A percentile compares a stretch with the other conserved stretches of the same genome.
Evolutionary conservation across 2,113 vertebrate species (phyloP).

Genomic region (Malurus melanocephalus): DNA sequence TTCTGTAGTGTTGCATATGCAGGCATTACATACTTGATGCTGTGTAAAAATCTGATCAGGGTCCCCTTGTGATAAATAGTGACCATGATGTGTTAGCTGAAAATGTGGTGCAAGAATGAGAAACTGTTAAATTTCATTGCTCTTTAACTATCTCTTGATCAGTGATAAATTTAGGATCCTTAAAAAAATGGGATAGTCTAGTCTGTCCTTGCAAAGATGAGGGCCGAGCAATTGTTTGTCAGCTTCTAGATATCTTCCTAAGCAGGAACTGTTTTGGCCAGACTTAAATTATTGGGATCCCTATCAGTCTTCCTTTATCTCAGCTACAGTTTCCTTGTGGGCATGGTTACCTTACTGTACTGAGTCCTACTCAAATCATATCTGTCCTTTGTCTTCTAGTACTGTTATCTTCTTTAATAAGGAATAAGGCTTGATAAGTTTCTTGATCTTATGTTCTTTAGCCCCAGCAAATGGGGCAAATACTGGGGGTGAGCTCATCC

Average conservation of each 20-base stretch:
- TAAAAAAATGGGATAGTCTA: background rate
- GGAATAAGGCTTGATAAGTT: background rate
- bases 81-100: background rate
- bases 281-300: background rate
- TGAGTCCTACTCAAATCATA: background rate
- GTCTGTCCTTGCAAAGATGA: background rate
- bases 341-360: background rate
- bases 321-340: background rate
- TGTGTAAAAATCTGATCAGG: background rate
- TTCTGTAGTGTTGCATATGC: background rate
- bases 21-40: background rate
- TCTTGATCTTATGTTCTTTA: background rate
- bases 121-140: constrained; percentile 7
- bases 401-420: background rate
- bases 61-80: background rate
- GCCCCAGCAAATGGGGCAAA: background rate
- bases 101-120: background rate
- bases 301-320: background rate
- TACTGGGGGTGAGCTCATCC: background rate
- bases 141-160: background rate
- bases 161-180: background rate
- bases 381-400: background rate
- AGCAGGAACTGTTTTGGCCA: background rate
- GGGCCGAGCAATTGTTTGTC: background rate
- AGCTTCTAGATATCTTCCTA: background rate